These are phyloP conservation scores for Caenorhabditis afra DNA, from an alignment of 2,888 invertebrate species.

Conservation along the genomic window DNA sequence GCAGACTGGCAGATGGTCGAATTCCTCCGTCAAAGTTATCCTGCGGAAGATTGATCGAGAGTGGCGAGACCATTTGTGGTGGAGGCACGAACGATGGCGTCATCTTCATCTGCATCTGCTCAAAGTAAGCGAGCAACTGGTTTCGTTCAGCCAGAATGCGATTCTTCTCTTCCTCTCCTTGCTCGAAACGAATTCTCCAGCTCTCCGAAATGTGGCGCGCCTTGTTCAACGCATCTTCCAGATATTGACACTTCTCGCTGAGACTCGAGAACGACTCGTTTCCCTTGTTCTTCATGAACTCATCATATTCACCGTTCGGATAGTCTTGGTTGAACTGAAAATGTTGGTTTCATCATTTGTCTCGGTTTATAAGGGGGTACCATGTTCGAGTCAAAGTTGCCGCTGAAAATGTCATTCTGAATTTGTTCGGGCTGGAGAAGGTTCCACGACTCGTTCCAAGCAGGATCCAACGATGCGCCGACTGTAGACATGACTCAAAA, in stretches of 20 bases:
- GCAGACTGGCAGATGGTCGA: conserved; percentile 54
- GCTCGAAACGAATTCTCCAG: conserved; percentile 49
- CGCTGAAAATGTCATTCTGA: conserved; percentile 39
- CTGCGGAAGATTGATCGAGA: conserved; percentile 37
- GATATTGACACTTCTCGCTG: conserved; percentile 44
- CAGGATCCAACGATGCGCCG: conserved; percentile 61
- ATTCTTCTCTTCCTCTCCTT: conserved; percentile 62
- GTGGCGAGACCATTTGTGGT: conserved; percentile 32
- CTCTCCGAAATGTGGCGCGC: conserved; percentile 28
- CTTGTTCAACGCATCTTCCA: conserved; percentile 69
- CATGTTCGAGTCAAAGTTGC: conserved; percentile 40
- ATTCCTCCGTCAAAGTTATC: conserved; percentile 53
- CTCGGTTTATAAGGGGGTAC: too few relatives aligned
- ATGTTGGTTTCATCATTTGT: neutral
- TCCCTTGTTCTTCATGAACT: conserved; percentile 23
- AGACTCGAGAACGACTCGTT: conserved; percentile 24
- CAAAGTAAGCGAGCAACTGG: conserved; percentile 43
- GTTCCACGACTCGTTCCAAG: conserved; percentile 20
- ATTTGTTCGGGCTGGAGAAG: conserved; percentile 25
- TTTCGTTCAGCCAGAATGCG: conserved; percentile 59
- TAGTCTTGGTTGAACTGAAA: conserved; percentile 40
- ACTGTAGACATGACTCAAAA: conserved; percentile 64
- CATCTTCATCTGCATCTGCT: conserved; percentile 17
- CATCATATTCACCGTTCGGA: conserved; percentile 29
- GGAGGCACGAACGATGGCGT: conserved; percentile 27